Evolutionary conservation across 2,797 vertebrate species (phyloP), one percentile per base, ranked within the genome.

Genomic region (Glossophaga mutica): DNA sequence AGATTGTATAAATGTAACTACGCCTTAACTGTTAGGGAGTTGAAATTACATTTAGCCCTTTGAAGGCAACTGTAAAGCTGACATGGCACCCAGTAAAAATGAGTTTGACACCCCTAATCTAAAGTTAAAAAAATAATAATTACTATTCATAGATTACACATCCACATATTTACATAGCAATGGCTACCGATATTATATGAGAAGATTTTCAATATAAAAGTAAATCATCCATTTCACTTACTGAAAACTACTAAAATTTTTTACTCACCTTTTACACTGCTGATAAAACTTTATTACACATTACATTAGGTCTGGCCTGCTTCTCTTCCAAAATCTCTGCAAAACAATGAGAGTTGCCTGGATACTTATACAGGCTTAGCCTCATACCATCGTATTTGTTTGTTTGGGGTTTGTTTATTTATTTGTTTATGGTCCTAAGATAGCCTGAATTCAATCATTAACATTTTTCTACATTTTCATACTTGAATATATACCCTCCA

Each of bases 261-360:
- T 97, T 74, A 86, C 26, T 19, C 68, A 70, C 22, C 6, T 71
- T 88, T 76, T 37, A 90, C 42, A 88, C 15, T 92, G 18, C 90
- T 71, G 96, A 81, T 92, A 96, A 94, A 96, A 90, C 78, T 95
- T 96, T 91, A 94, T 82, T 94, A n/a, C 34, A 88, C 95, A 95
- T 94, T 92, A 82, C 88, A 94, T 50, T 94, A 94, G 57, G 29
- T 93, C 65, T 91, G 46, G 18, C 83, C 14, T 93, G 79, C 73
- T 65, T 94, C 79, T 92, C 21, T 70, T 95, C 34, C 37, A 87
- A 95, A 95, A 89, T 4, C 15, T 26, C 59, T 94, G 79, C 67
- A 87, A 96, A 96, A 85, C 55, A 87, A 29, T 92, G 29, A 86
- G 39, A 81, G 29, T 62, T 94, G 11, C 37, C 44, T 68, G 52